phyloP scores from a whole-genome alignment of 2,797 vertebrate genomes.

The Taeniopygia guttata region DNA sequence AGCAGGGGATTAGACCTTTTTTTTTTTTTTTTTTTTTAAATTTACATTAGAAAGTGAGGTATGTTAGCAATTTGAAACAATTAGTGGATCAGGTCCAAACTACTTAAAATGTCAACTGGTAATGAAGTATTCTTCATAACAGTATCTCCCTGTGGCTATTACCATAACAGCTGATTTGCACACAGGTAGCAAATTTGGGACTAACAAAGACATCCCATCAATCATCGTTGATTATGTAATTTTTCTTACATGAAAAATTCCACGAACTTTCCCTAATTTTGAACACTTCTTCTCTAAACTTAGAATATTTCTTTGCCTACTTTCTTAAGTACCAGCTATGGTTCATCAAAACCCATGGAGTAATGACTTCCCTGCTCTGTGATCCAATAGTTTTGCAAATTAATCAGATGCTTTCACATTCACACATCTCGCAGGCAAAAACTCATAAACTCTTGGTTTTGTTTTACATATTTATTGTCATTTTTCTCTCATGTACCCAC shows the following conservation, averaged over 20 bases:
- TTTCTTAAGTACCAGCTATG: background rate
- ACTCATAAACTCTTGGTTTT: background rate
- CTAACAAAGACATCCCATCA: background rate
- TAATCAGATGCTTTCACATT: background rate
- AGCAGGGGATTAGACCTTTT: background rate
- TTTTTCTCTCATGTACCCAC: background rate
- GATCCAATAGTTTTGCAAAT: background rate
- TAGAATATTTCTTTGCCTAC: background rate
- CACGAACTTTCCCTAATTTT: background rate
- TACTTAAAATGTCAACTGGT: conserved; percentile 9
- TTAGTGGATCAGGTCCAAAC: background rate
- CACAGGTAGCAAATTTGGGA: background rate
- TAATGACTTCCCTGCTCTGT: background rate
- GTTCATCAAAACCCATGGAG: background rate
- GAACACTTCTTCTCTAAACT: background rate
- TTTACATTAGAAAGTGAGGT: background rate
- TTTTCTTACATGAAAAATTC: conserved; percentile 4
- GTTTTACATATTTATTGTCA: background rate
- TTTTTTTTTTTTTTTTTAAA: background rate
- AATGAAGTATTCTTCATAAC: background rate
- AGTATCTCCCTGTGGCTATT: background rate
- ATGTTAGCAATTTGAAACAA: background rate
- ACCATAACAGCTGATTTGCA: background rate
- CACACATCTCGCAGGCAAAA: background rate
- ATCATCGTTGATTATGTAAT: background rate